These are phyloP conservation scores for Rotaria magnacalcarata DNA, from an alignment of 2,888 invertebrate species.

Conservation along the genomic window DNA sequence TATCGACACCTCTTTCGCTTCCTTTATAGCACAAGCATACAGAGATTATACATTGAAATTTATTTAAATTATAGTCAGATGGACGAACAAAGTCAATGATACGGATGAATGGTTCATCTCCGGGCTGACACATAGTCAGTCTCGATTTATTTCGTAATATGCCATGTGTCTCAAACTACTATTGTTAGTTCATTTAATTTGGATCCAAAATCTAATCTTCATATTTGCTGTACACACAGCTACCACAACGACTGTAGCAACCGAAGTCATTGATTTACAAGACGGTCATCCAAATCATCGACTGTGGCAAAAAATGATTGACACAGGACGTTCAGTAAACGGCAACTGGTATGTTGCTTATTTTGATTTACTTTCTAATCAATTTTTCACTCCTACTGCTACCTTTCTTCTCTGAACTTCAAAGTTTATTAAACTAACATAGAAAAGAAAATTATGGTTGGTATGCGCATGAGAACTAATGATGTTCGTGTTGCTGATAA, in stretches of 20 bases:
- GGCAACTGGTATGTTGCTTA: neutral
- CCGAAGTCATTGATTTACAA: neutral
- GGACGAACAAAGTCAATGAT: neutral
- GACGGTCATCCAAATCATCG: slow-evolving; percentile 20
- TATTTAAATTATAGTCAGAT: neutral
- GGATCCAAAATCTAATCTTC: neutral
- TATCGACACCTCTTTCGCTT: neutral
- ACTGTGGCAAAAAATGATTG: neutral
- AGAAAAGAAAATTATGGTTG: neutral
- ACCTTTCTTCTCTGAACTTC: neutral
- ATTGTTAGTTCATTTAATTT: neutral
- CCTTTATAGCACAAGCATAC: neutral
- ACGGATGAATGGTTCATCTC: neutral
- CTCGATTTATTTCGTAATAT: neutral
- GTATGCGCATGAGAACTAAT: neutral
- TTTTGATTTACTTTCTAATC: neutral
- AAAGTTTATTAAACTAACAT: neutral
- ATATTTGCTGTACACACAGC: neutral
- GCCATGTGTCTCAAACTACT: neutral
- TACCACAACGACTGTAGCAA: neutral
- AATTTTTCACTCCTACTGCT: neutral
- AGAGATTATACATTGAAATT: neutral
- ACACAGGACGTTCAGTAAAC: neutral
- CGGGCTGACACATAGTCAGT: neutral
- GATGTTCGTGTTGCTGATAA: neutral